Evolutionary conservation across 2,113 vertebrate genomes (phyloP), one percentile per base, ranked within the genome.

Genomic region (Raja brachyura): DNA sequence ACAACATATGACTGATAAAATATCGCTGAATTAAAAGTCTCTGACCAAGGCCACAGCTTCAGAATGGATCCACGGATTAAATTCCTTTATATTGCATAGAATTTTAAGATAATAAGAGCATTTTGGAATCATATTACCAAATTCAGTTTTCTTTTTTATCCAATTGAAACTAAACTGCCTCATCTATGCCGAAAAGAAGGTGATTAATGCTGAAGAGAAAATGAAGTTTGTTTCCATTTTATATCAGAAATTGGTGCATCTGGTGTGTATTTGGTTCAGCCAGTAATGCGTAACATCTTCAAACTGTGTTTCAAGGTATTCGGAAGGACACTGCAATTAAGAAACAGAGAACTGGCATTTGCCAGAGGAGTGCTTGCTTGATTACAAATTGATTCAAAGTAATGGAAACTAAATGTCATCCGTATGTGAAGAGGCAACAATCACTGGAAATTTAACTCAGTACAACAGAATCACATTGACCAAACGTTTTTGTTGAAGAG

Each of bases 311-410:
- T 92, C 68, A 74, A 92, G 90, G 90, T 92, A 74, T 39, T 92
- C 18, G 28, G 90, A 92, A 92, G 90, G 90, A 73, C 90, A 74
- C 18, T 73, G 66, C 66, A 70, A 92, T 92, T 54, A 92, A 54
- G 22, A 73, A 33, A 25, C 9, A 25, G 31, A 48, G 33, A 74
- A 92, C 68, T 73, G 90, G 68, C 70, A 48, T 39, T 92, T 39
- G 22, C 70, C 61, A 92, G 20, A 92, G 31, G 68, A 73, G 33
- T 92, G 33, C 7, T 33, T 54, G 66, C 90, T 92, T 92, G 90
- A 92, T 92, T 92, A 92, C 90, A 92, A 92, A 92, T 48, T 92
- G 90, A 92, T 48, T 92, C 90, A 92, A 28, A 73, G 68, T 73
- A 73, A 73, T 92, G 13, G 39, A 68, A 73, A 92, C 14, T 92